Evolutionary conservation across 1,140 invertebrate species (phyloP), one percentile per base, ranked within the genome.

Genomic region (Pseudachorutes palmiensis): DNA sequence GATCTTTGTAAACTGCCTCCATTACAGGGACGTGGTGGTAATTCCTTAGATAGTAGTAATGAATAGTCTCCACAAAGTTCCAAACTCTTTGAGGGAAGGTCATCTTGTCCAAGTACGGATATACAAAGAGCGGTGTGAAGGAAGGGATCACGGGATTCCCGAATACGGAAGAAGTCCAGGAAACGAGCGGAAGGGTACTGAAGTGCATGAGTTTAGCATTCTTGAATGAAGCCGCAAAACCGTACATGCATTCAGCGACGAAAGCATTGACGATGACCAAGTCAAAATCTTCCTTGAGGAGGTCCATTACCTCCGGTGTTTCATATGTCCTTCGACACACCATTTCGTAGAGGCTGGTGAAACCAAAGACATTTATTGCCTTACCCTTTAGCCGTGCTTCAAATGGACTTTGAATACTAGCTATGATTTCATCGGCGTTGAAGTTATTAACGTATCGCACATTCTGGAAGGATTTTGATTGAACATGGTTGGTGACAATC

Each of bases 401-500:
- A 28, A 63, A 63, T 45, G 22, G 32, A 32, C 16, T 61, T 2
- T 9, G 30, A 32, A 19, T 9, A 61, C 26, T 26, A 24, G 55
- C 9, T 24, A 24, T 58, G 5, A 22, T 16, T 19, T 61, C 26
- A 9, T 5, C 5, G 2, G 29, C 9, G 5, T 61, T 29, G 33
- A 9, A 61, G 29, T 32, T 30, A 9, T 61, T 61, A 29, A 55
- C 30, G 26, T 61, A 61, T 9, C 29, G 9, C 29, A 32, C 32
- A 61, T 61, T 61, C 9, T 3, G 29, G 14, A 19, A 2, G 5
- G 33, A 30, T 14, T 32, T 14, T 3, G 45, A 69, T 77, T 74
- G 0, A 74, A 76, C 2, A 64, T 76, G 45, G 1, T 74, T 67
- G 0, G 80, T 83, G 1, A 85, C 79, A 1, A 84, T 78, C 9